Conservation (phyloP, 2,888 invertebrate genomes). For the Poecilobothrus nobilitatus region DNA sequence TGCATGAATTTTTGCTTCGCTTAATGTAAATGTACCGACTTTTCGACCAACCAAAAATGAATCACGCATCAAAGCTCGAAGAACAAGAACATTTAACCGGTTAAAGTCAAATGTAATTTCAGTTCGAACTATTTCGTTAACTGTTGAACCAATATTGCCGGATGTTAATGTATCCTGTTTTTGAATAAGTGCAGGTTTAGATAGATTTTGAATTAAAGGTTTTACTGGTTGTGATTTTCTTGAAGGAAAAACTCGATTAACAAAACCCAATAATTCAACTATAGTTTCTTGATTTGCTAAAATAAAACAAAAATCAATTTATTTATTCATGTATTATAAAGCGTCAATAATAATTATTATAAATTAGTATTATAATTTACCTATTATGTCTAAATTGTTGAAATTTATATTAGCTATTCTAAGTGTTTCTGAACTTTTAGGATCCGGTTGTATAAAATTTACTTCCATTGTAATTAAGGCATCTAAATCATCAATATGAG, state of each 20-base stretch:
- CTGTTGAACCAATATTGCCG: constrained; percentile 12
- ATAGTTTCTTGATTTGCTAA: constrained; percentile 91
- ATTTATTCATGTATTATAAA: background rate
- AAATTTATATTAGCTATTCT: constrained; percentile 83
- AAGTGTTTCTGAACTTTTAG: constrained; percentile 42
- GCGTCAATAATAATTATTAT: constrained; percentile 13
- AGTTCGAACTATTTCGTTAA: constrained; percentile 48
- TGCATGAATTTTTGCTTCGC: constrained; percentile 81
- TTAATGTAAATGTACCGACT: constrained; percentile 89
- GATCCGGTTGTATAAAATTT: constrained; percentile 52
- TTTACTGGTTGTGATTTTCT: constrained; percentile 29
- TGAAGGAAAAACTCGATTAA: constrained; percentile 59
- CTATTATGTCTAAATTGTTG: constrained; percentile 89
- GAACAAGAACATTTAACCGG: constrained; percentile 75
- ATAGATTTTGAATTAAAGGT: background rate
- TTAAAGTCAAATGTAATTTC: constrained; percentile 90
- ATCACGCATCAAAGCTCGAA: constrained; percentile 69
- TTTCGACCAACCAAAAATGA: constrained; percentile 68
- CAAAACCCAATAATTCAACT: constrained; percentile 84
- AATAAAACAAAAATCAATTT: constrained; percentile 18
- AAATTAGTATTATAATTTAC: constrained; percentile 47
- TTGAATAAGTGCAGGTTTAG: background rate
- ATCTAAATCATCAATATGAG: constrained; percentile 49
- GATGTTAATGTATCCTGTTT: background rate
- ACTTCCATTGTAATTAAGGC: constrained; percentile 76